Conservation (phyloP, 2,797 vertebrate genomes). For the Parauchenoglanis punctatus region DNA sequence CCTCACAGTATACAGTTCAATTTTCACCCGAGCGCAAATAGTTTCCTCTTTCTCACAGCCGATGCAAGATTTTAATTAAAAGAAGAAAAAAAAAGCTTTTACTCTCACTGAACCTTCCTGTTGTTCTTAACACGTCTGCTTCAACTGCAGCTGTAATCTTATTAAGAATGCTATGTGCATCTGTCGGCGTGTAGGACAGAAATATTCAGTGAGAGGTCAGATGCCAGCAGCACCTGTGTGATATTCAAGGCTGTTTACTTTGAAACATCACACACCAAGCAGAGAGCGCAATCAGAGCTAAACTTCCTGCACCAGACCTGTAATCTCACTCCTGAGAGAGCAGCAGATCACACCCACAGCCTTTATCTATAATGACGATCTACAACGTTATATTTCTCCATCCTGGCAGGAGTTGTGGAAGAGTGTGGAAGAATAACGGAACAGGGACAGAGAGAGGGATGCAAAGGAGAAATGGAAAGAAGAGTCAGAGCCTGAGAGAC, state of each 20-base stretch:
- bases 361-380: constrained; percentile 79
- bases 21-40: not conserved
- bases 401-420: constrained; percentile 46
- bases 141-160: not conserved
- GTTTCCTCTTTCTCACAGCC: not conserved
- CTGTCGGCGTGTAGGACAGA: not conserved
- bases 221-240: constrained; percentile 30
- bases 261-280: constrained; percentile 51
- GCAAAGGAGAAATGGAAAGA: constrained; percentile 7
- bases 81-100: not conserved
- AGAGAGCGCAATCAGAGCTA: constrained; percentile 58
- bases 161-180: constrained; percentile 3
- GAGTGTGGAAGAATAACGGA: constrained; percentile 10
- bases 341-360: constrained; percentile 57
- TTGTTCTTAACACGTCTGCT: not conserved
- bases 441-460: constrained; percentile 21
- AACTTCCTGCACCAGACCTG: constrained; percentile 65
- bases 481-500: constrained; percentile 1
- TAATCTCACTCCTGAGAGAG: constrained; percentile 66
- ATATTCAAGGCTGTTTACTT: constrained; percentile 39
- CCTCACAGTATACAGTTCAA: not conserved
- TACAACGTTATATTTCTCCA: constrained; percentile 63
- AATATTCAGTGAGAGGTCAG: constrained; percentile 17
- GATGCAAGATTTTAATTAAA: not conserved
- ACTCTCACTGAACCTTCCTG: not conserved